Conservation (phyloP, 2,888 invertebrate species). For the Plagodis pulveraria region DNA sequence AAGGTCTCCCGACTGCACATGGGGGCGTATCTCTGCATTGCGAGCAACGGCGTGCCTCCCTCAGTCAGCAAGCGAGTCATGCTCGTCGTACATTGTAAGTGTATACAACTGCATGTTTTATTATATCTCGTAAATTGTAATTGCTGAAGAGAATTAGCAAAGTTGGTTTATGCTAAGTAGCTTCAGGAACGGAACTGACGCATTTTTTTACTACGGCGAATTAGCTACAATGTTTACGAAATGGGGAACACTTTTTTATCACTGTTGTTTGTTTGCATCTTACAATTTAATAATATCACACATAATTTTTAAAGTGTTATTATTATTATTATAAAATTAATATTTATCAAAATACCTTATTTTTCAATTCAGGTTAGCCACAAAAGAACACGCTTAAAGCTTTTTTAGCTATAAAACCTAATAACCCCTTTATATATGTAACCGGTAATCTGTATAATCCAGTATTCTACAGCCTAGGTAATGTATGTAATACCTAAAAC, state of each 20-base stretch:
- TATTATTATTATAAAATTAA: no score
- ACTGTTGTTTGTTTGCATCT: background rate
- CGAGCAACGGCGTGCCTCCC: conserved; percentile 92
- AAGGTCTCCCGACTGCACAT: conserved; percentile 90
- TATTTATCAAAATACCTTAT: no score
- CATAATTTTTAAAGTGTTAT: no score
- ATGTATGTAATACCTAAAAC: no score
- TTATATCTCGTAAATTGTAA: conserved; percentile 12
- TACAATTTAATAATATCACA: no score
- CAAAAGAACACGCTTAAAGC: no score
- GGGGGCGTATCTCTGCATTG: conserved; percentile 91
- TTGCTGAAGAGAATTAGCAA: conserved; percentile 11
- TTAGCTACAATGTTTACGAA: background rate
- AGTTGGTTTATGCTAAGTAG: conserved; percentile 8
- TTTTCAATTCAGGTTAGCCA: no score
- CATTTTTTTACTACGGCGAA: background rate
- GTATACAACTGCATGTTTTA: conserved; percentile 7
- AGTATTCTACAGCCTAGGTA: no score
- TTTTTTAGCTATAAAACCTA: no score
- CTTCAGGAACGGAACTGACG: background rate
- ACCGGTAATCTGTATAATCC: no score
- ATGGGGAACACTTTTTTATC: background rate
- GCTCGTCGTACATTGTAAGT: conserved; percentile 93
- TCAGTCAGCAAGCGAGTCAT: conserved; percentile 92
- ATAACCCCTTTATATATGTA: no score